phyloP scores from a whole-genome alignment of 2,113 vertebrate species.

The Brachionichthys hirsutus region DNA sequence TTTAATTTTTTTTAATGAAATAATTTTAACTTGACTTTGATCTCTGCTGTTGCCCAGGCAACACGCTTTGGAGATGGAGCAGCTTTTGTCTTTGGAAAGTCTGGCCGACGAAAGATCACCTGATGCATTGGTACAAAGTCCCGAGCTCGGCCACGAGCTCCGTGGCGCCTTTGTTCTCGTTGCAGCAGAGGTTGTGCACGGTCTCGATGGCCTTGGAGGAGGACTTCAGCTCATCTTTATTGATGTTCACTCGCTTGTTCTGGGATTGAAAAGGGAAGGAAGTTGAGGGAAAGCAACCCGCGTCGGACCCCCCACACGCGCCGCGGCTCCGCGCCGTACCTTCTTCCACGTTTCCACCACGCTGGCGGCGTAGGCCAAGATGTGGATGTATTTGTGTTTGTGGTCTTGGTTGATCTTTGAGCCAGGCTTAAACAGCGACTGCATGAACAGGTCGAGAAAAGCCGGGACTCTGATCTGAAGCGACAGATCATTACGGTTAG shows the following conservation, averaged over 20 bases:
- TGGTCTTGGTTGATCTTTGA: constrained; percentile 99
- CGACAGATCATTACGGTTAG: background rate
- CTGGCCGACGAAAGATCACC: constrained; percentile 50
- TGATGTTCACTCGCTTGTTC: constrained; percentile 97
- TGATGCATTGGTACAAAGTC: constrained; percentile 92
- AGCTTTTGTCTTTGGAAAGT: no score
- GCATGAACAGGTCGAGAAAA: constrained; percentile 98
- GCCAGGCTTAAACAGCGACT: constrained; percentile 94
- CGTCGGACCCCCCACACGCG: no score
- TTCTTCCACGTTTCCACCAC: constrained; percentile 99
- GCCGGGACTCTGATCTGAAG: constrained; percentile 93
- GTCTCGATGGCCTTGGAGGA: constrained; percentile 96
- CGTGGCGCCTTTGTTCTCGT: constrained; percentile 97
- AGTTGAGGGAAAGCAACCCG: background rate
- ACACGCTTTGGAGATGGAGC: no score
- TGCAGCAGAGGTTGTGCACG: constrained; percentile 94
- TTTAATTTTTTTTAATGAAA: no score
- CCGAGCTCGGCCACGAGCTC: constrained; percentile 95
- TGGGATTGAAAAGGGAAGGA: constrained; percentile 45
- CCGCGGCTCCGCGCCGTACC: no score
- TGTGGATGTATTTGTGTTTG: constrained; percentile 98
- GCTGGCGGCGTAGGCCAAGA: constrained; percentile 94
- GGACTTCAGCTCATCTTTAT: constrained; percentile 96
- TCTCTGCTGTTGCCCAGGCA: no score
- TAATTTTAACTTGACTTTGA: no score